phyloP scores from a whole-genome alignment of 2,888 invertebrate genomes.

The Dione juno region DNA sequence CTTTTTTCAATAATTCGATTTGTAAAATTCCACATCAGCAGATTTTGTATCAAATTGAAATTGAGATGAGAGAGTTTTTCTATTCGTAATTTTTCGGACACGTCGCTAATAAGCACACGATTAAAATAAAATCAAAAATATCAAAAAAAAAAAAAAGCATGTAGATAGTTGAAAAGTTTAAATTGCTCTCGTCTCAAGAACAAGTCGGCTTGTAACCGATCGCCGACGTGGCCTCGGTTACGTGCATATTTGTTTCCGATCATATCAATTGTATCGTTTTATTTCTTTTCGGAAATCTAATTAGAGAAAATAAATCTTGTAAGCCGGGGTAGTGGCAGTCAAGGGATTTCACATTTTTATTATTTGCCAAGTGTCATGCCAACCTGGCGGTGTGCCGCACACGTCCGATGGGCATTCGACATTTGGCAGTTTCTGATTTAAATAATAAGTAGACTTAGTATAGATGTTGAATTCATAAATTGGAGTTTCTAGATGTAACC shows the following conservation, averaged over 20 bases:
- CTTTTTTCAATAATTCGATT: conserved; percentile 65
- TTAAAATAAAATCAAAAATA: conserved; percentile 52
- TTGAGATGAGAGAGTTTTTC: conserved; percentile 63
- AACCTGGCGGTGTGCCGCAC: conserved; percentile 22
- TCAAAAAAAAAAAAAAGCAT: conserved; percentile 48
- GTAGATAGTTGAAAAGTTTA: conserved; percentile 55
- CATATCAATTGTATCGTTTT: conserved; percentile 64
- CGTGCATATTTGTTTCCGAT: conserved; percentile 75
- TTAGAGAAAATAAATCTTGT: conserved; percentile 66
- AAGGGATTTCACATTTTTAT: conserved; percentile 68
- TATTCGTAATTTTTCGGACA: conserved; percentile 59
- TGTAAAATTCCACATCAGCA: conserved; percentile 59
- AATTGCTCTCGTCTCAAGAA: conserved; percentile 65
- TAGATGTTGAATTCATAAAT: conserved; percentile 46
- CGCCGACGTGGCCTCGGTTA: conserved; percentile 72
- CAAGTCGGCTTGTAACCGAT: conserved; percentile 80
- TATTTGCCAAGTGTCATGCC: conserved; percentile 50
- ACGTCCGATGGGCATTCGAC: conserved; percentile 14
- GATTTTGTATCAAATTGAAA: conserved; percentile 57
- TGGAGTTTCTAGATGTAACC: conserved; percentile 37
- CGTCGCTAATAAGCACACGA: conserved; percentile 70
- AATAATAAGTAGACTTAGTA: conserved; percentile 44
- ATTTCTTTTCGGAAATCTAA: conserved; percentile 64
- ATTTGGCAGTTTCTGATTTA: conserved; percentile 44
- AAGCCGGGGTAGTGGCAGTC: conserved; percentile 74